Conservation (phyloP, 2,797 vertebrate genomes). For the Acipenser ruthenus region DNA sequence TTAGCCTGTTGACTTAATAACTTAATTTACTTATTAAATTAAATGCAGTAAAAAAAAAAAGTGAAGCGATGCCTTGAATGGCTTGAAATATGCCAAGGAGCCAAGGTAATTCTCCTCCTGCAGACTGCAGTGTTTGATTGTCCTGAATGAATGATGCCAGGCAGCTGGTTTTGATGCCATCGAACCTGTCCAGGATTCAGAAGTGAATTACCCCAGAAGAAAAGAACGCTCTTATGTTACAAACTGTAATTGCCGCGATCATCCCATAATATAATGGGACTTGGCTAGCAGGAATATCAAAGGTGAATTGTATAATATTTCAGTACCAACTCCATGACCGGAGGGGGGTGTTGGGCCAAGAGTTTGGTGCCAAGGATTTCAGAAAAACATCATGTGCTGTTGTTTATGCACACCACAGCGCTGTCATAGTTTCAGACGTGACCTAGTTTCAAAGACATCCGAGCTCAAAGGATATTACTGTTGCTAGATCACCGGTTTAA, state of each 20-base stretch:
- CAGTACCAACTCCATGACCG: conserved; percentile 22
- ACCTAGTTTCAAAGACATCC: conserved; percentile 66
- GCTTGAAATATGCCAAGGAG: neutral
- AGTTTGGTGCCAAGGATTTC: conserved; percentile 54
- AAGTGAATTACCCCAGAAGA: neutral
- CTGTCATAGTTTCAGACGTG: conserved; percentile 62
- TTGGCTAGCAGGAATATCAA: conserved; percentile 44
- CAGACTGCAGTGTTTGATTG: neutral
- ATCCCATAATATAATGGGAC: conserved; percentile 21
- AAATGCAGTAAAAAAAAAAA: neutral
- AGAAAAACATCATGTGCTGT: conserved; percentile 67
- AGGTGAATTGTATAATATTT: conserved; percentile 51
- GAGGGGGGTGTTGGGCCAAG: conserved; percentile 32
- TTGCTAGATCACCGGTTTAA: conserved; percentile 50
- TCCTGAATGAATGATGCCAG: neutral
- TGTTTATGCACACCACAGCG: conserved; percentile 63
- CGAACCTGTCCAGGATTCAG: neutral
- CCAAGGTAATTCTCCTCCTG: neutral
- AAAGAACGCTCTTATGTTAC: neutral
- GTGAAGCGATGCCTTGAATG: neutral
- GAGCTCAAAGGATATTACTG: conserved; percentile 64
- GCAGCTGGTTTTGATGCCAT: neutral
- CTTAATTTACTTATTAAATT: neutral
- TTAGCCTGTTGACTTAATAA: neutral
- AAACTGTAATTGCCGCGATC: neutral